Evolutionary conservation across 2,797 vertebrate species (phyloP).

Genomic region (Syngnathus acus): DNA sequence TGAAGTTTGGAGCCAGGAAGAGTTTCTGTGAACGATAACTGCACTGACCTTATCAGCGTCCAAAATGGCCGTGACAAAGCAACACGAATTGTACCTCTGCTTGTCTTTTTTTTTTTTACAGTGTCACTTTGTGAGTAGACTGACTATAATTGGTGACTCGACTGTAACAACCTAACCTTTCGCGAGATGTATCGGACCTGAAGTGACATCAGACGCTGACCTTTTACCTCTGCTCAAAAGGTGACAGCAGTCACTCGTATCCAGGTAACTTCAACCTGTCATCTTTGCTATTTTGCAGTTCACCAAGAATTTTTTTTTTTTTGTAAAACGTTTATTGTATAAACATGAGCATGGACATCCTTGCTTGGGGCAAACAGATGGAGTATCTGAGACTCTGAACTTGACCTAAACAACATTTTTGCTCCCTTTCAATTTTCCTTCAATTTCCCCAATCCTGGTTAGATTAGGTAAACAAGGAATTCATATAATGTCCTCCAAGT

Average conservation of each 20-base stretch:
- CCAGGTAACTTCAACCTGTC: no score
- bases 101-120: not conserved
- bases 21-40: constrained; percentile 10
- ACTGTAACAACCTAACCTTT: constrained; percentile 6
- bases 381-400: not conserved
- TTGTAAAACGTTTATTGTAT: no score
- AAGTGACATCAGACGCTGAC: not conserved
- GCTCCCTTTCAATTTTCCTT: not conserved
- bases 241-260: no score
- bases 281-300: no score
- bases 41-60: constrained; percentile 6
- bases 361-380: not conserved
- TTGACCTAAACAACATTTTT: not conserved
- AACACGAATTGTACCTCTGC: not conserved
- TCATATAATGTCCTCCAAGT: not conserved
- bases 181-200: not conserved
- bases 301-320: no score
- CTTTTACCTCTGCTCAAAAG: no score
- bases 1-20: constrained; percentile 14
- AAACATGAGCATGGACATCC: no score
- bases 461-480: not conserved
- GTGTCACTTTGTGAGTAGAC: not conserved
- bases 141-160: not conserved
- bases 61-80: not conserved
- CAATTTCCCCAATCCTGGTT: not conserved